phyloP scores from a whole-genome alignment of 2,797 vertebrate species.

The Gouania willdenowi region DNA sequence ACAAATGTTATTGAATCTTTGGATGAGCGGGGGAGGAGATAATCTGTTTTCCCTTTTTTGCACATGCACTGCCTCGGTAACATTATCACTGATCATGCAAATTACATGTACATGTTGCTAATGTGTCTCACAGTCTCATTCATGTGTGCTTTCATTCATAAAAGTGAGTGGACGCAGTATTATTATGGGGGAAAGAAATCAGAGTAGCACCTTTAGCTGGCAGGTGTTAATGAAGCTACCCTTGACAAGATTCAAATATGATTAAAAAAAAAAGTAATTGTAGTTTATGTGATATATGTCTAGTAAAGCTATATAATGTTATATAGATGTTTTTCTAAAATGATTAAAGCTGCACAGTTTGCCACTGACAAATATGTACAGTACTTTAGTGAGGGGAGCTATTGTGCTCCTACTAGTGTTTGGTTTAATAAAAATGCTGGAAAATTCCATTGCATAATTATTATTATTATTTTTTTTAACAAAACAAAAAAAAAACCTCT shows the following conservation, averaged over 20 bases:
- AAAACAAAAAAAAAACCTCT: too few relatives aligned
- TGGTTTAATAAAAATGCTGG: conserved; percentile 18
- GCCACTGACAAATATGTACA: too few relatives aligned
- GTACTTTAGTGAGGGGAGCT: conserved; percentile 9
- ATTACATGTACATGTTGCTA: conserved; percentile 43
- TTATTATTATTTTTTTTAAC: too few relatives aligned
- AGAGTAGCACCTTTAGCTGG: not conserved
- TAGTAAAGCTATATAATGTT: too few relatives aligned
- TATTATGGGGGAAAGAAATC: not conserved
- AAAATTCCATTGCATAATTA: too few relatives aligned
- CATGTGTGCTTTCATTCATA: conserved; percentile 53
- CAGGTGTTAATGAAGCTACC: conserved; percentile 1
- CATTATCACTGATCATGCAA: conserved; percentile 49
- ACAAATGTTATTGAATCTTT: conserved; percentile 56
- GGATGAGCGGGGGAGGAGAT: conserved; percentile 31
- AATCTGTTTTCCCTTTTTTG: conserved; percentile 46
- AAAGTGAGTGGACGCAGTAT: conserved; percentile 14
- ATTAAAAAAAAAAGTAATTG: too few relatives aligned
- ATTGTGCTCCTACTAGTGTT: conserved; percentile 17
- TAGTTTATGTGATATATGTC: conserved; percentile 35
- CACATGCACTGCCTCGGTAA: conserved; percentile 26
- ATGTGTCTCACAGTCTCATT: conserved; percentile 43
- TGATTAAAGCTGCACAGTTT: too few relatives aligned
- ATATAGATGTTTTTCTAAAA: too few relatives aligned
- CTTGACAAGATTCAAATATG: too few relatives aligned